phyloP scores from a whole-genome alignment of 2,797 vertebrate genomes.

The Discoglossus pictus region DNA sequence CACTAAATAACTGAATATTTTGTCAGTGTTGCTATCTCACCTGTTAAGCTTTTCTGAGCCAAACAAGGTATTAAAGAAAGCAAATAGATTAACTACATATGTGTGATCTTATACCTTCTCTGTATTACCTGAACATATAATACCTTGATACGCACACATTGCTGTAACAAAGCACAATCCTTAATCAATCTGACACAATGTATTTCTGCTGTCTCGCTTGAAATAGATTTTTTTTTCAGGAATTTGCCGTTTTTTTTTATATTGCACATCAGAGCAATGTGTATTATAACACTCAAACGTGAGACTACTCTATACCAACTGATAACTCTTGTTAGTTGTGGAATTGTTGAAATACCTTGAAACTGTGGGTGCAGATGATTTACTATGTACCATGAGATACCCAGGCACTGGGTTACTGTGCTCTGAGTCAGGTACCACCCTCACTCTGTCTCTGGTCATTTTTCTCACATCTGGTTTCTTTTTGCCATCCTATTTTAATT shows the following conservation, averaged over 20 bases:
- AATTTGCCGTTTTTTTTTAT: conserved; percentile 2
- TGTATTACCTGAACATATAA: conserved; percentile 8
- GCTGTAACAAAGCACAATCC: not conserved
- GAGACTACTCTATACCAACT: conserved; percentile 17
- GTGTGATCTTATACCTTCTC: conserved; percentile 4
- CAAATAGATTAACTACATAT: not conserved
- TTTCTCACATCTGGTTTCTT: conserved; percentile 1
- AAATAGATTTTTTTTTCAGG: not conserved
- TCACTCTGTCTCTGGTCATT: conserved; percentile 7
- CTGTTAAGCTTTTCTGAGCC: not conserved
- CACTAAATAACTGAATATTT: conserved; percentile 20
- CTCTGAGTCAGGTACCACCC: conserved; percentile 5
- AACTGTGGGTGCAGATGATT: not conserved
- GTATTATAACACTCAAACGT: conserved; percentile 5
- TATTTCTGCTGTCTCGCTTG: not conserved
- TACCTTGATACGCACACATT: not conserved
- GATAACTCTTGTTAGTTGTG: not conserved
- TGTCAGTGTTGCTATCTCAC: not conserved
- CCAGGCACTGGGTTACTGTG: not conserved
- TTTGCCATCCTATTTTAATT: conserved; percentile 10
- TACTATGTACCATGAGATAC: conserved; percentile 27
- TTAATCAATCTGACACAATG: conserved; percentile 13
- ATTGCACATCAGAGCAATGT: conserved; percentile 15
- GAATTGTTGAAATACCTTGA: not conserved
- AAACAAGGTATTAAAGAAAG: not conserved